These are phyloP conservation scores for Eretmocerus hayati DNA, from an alignment of 2,888 invertebrate genomes.

Conservation along the genomic window DNA sequence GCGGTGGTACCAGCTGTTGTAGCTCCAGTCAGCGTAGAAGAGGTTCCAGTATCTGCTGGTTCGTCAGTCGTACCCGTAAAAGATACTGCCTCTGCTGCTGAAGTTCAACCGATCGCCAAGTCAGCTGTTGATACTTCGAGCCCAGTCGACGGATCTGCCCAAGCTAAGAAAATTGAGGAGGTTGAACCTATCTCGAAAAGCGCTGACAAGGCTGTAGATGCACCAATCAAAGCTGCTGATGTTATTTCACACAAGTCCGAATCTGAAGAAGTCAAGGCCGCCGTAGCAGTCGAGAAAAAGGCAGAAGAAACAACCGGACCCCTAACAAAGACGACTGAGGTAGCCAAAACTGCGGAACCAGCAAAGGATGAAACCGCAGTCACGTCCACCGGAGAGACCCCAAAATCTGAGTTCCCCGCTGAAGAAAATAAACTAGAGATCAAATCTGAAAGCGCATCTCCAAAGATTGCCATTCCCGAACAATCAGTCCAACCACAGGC, in stretches of 20 bases:
- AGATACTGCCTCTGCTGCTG: neutral
- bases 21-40: neutral
- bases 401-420: neutral
- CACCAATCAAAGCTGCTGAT: slow-evolving; percentile 12
- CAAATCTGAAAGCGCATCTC: neutral
- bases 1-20: neutral
- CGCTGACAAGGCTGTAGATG: slow-evolving; percentile 14
- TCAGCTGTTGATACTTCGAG: neutral
- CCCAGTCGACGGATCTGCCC: slow-evolving; percentile 5
- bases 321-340: slow-evolving; percentile 5
- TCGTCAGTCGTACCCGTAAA: slow-evolving; percentile 1
- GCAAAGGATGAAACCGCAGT: slow-evolving; percentile 9
- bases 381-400: neutral
- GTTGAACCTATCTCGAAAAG: slow-evolving; percentile 4
- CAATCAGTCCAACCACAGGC: neutral
- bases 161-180: slow-evolving; percentile 21
- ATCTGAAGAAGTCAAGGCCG: slow-evolving; percentile 13
- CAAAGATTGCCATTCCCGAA: neutral
- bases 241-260: slow-evolving; percentile 19
- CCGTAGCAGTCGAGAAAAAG: slow-evolving; percentile 8
- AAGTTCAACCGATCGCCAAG: slow-evolving; percentile 2
- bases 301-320: neutral
- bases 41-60: neutral
- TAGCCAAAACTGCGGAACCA: slow-evolving; percentile 5
- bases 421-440: neutral